Conservation (phyloP, 2,113 vertebrate species). For the Tetrao urogallus region DNA sequence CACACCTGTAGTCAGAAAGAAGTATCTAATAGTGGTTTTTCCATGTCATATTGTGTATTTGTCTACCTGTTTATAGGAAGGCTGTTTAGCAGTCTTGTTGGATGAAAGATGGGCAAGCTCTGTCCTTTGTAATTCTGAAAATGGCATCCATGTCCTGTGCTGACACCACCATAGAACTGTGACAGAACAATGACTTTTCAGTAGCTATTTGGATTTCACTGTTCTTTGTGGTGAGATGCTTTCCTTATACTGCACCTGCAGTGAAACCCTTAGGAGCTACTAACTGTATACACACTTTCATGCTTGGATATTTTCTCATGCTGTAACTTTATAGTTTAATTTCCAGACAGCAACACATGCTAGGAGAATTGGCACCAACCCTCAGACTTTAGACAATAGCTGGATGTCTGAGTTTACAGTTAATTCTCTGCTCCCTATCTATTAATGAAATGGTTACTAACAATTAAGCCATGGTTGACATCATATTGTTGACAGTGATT, state of each 20-base stretch:
- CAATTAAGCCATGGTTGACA: constrained; percentile 8
- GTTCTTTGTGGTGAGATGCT: constrained; percentile 14
- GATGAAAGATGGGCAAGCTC: neutral
- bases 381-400: neutral
- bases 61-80: neutral
- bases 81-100: neutral
- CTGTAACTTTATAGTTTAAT: neutral
- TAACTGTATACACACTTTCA: constrained; percentile 21
- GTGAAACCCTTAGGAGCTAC: constrained; percentile 9
- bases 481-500: neutral
- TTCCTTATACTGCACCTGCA: constrained; percentile 30
- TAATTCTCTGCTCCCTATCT: constrained; percentile 11
- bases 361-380: neutral
- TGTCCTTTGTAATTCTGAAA: neutral
- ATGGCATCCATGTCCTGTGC: neutral
- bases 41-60: neutral
- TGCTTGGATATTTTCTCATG: constrained; percentile 17
- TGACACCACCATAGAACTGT: neutral
- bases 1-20: neutral
- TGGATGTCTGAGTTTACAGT: constrained; percentile 29
- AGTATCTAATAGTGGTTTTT: neutral
- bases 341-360: constrained; percentile 42
- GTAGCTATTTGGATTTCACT: constrained; percentile 38
- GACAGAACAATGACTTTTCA: neutral
- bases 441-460: constrained; percentile 34